These are phyloP conservation scores for Malurus leucopterus DNA, from an alignment of 2,797 vertebrate species.

Conservation along the genomic window DNA sequence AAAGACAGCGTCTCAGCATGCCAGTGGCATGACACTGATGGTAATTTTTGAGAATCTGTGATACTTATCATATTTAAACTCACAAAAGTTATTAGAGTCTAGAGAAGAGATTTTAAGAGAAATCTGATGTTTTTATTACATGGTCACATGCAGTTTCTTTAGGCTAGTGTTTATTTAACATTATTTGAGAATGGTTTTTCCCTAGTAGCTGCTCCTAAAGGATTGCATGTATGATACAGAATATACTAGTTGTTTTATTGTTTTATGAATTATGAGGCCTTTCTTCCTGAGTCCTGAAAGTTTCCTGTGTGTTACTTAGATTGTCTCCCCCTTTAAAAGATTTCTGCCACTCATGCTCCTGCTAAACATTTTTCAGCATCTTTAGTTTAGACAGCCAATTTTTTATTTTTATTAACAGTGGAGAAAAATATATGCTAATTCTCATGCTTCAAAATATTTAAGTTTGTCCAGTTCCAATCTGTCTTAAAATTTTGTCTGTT, in stretches of 20 bases:
- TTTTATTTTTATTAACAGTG: neutral
- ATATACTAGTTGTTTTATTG: neutral
- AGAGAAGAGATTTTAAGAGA: neutral
- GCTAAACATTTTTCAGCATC: neutral
- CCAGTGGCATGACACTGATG: neutral
- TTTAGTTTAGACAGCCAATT: neutral
- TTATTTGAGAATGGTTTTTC: neutral
- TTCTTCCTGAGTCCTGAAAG: neutral
- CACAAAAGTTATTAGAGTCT: neutral
- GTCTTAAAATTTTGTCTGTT: neutral
- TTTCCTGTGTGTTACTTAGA: neutral
- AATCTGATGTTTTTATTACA: neutral
- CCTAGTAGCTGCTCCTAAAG: neutral
- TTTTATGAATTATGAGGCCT: neutral
- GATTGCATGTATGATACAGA: neutral
- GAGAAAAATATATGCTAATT: neutral
- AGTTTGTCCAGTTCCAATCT: neutral
- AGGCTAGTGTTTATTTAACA: neutral
- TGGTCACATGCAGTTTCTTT: neutral
- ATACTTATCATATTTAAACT: neutral
- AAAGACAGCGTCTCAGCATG: neutral
- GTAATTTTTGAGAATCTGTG: neutral
- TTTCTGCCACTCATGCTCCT: neutral
- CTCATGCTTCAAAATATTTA: neutral
- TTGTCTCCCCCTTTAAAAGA: neutral